Percentiles rank a stretch among this genome's conserved stretches.
These are phyloP conservation scores for Xerus rutilus DNA, from an alignment of 2,797 vertebrate species.

Conservation along the genomic window DNA sequence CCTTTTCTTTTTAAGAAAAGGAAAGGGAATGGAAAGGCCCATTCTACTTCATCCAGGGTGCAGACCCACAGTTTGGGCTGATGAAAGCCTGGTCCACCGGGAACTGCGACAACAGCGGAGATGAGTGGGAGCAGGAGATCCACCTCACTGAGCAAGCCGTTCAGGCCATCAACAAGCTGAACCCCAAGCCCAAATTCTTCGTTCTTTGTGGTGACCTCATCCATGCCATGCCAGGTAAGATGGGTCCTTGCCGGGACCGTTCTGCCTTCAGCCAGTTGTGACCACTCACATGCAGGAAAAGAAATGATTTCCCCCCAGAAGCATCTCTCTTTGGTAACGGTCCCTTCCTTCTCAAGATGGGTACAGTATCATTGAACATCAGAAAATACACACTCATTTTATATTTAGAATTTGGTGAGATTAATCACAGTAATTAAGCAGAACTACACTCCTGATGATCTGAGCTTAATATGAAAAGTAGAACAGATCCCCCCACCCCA, in stretches of 20 bases:
- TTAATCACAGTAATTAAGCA: conserved; percentile 72
- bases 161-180: conserved; percentile 92
- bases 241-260: neutral
- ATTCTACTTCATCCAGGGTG: conserved; percentile 97
- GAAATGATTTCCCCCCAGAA: neutral
- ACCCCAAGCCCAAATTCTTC: conserved; percentile 94
- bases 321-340: neutral
- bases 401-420: conserved; percentile 55
- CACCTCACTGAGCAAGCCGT: conserved; percentile 93
- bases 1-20: conserved; percentile 86
- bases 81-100: conserved; percentile 96
- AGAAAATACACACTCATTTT: conserved; percentile 48
- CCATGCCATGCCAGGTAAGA: conserved; percentile 97
- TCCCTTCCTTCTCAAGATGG: neutral
- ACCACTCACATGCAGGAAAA: neutral
- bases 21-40: conserved; percentile 94
- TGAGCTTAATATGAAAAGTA: conserved; percentile 52
- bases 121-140: conserved; percentile 96
- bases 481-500: neutral
- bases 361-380: neutral
- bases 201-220: conserved; percentile 96
- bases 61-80: conserved; percentile 98
- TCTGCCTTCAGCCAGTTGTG: neutral
- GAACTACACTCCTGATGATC: conserved; percentile 29
- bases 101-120: conserved; percentile 91